Percentiles rank a stretch among this genome's conserved stretches.
phyloP scores from a whole-genome alignment of 2,888 invertebrate genomes.

The Hydroisotoma schaefferi region DNA sequence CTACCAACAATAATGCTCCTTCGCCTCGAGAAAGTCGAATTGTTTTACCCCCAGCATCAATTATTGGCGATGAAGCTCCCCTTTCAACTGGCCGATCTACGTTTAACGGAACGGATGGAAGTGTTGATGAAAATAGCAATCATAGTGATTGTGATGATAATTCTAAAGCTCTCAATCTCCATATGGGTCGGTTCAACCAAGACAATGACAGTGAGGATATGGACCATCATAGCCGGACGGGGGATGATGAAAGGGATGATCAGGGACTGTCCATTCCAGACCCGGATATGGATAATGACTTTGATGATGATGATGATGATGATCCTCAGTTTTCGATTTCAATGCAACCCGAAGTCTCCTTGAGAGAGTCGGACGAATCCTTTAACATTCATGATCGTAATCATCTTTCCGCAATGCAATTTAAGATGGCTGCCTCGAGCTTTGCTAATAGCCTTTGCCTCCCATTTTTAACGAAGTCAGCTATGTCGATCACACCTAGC shows the following conservation, averaged over 20 bases:
- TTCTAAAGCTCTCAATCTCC: slow-evolving; percentile 17
- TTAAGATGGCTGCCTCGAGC: slow-evolving; percentile 33
- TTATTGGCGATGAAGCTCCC: slow-evolving; percentile 1
- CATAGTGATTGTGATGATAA: slow-evolving; percentile 26
- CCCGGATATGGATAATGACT: slow-evolving; percentile 32
- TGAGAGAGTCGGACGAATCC: slow-evolving; percentile 45
- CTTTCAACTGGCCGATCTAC: neutral
- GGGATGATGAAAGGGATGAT: slow-evolving; percentile 28
- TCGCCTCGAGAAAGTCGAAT: neutral
- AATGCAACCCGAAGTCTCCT: slow-evolving; percentile 47
- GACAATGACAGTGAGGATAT: slow-evolving; percentile 9
- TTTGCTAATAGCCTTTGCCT: slow-evolving; percentile 21
- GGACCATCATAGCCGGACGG: slow-evolving; percentile 20
- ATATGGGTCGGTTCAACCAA: slow-evolving; percentile 7
- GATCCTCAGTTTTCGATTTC: slow-evolving; percentile 36
- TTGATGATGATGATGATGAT: slow-evolving; percentile 46
- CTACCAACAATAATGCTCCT: neutral
- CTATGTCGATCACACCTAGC: slow-evolving; percentile 27
- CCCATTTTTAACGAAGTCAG: slow-evolving; percentile 19
- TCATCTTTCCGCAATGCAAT: slow-evolving; percentile 32
- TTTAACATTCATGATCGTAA: slow-evolving; percentile 37
- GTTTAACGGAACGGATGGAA: neutral
- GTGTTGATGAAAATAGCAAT: slow-evolving; percentile 25
- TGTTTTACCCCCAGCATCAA: neutral
- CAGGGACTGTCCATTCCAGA: neutral